Evolutionary conservation across 1,140 invertebrate genomes (phyloP), one percentile per base, ranked within the genome.

Genomic region (Lycorma delicatula): DNA sequence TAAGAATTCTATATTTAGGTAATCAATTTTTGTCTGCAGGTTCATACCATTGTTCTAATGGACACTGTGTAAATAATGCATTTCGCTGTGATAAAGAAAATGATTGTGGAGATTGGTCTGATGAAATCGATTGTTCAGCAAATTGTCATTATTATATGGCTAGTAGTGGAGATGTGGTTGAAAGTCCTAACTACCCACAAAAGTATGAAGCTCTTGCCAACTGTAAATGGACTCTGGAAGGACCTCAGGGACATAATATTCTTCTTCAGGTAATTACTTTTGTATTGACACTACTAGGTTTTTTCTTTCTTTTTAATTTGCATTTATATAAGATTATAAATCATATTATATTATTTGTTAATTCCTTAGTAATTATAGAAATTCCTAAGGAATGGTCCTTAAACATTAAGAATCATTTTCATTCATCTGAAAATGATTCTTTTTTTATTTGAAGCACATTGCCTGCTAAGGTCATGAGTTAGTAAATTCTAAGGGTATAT

Each of bases 201-300:
- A 91, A 92, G 67, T 97, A 98, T 71, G 80, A 82, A 53, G 80
- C 91, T 2, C 81, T 95, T 50, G 85, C 85, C 54, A 91, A 96
- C 68, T 98, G 94, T 72, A 94, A 94, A 74, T 98, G 95, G 94
- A 96, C 93, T 0, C 75, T 98, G 46, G 94, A 98, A 77, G 93
- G 92, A 25, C 93, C 93, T 3, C 84, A 96, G 73, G 94, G 94
- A 36, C 91, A 94, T 71, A 93, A 93, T 66, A 93, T 97, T 59
- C 81, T 93, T 28, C 75, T 96, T 54, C 83, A 86, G 75, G 83
- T 85, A 71, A 63, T 47, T 26, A 53, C 29, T 23, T n/a, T n/a
- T n/a, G n/a, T n/a, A n/a, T n/a, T n/a, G n/a, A n/a, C 41, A 52
- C 23, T 48, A 7, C 13, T 47, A 13, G n/a, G 1, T 38, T 57